Conservation (phyloP, 1,140 invertebrate genomes). For the Eupristina koningsbergeri region DNA sequence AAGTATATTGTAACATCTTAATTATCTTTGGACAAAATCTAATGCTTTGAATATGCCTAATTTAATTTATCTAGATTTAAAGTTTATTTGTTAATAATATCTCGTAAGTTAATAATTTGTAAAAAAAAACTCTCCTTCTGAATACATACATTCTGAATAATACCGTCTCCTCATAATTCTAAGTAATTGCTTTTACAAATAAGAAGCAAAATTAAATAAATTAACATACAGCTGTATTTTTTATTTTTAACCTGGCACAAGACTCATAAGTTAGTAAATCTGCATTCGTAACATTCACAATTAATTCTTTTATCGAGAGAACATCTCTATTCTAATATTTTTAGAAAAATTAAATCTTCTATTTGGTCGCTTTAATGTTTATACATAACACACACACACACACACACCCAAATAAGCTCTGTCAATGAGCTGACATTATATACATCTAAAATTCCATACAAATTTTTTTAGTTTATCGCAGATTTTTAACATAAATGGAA, state of each 20-base stretch:
- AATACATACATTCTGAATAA: too few species aligned
- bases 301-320: not conserved
- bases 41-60: not conserved
- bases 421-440: not conserved
- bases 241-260: not conserved
- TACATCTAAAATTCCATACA: not conserved
- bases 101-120: too few species aligned
- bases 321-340: not conserved
- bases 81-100: slow-evolving; percentile 12
- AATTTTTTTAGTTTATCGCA: not conserved
- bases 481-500: not conserved
- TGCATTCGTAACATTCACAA: not conserved
- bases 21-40: too few species aligned
- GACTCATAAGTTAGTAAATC: slow-evolving; percentile 3
- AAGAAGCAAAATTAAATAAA: slow-evolving; percentile 9
- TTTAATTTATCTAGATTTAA: not conserved
- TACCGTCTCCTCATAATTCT: not conserved
- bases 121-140: slow-evolving; percentile 25
- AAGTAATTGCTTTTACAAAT: slow-evolving; percentile 31
- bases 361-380: not conserved
- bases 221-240: not conserved
- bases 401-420: not conserved
- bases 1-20: too few species aligned
- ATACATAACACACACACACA: not conserved
- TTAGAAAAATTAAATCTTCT: slow-evolving; percentile 4